phyloP scores from a whole-genome alignment of 2,888 invertebrate species.

The Parochlus steinenii region DNA sequence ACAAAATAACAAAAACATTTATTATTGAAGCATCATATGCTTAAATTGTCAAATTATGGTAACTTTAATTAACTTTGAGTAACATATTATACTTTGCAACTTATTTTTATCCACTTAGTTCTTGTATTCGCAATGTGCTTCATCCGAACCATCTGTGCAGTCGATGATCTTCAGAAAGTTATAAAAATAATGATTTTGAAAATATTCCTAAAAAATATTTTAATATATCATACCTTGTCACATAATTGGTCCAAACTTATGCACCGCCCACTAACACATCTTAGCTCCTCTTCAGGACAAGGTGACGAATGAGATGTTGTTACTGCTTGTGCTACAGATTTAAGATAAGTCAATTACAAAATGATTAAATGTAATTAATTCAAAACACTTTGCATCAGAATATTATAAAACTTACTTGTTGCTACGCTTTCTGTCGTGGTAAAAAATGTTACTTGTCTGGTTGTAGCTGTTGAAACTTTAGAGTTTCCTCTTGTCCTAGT shows the following conservation, averaged over 20 bases:
- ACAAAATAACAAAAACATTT: too few relatives aligned
- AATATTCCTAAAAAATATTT: too few relatives aligned
- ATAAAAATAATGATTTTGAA: too few relatives aligned
- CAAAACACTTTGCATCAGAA: too few relatives aligned
- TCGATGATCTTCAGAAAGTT: too few relatives aligned
- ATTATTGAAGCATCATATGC: too few relatives aligned
- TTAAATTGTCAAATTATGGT: too few relatives aligned
- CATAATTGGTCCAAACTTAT: conserved; percentile 45
- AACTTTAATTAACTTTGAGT: too few relatives aligned
- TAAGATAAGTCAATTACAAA: conserved; percentile 17
- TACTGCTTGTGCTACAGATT: conserved; percentile 11
- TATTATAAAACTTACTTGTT: conserved; percentile 22
- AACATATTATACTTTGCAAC: too few relatives aligned
- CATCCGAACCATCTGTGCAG: too few relatives aligned
- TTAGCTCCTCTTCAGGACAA: conserved; percentile 37
- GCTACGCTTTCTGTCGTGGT: conserved; percentile 17
- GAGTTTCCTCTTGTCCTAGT: conserved; percentile 1
- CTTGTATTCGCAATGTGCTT: too few relatives aligned
- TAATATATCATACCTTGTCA: conserved; percentile 31
- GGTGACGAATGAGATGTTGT: conserved; percentile 31
- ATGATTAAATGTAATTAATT: conserved; percentile 19
- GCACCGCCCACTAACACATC: conserved; percentile 46
- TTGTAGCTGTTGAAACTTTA: conserved; percentile 4
- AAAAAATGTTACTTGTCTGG: background rate
- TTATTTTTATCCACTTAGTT: too few relatives aligned